Evolutionary conservation across 1,140 invertebrate species (phyloP).

Genomic region (Carposina sasakii): DNA sequence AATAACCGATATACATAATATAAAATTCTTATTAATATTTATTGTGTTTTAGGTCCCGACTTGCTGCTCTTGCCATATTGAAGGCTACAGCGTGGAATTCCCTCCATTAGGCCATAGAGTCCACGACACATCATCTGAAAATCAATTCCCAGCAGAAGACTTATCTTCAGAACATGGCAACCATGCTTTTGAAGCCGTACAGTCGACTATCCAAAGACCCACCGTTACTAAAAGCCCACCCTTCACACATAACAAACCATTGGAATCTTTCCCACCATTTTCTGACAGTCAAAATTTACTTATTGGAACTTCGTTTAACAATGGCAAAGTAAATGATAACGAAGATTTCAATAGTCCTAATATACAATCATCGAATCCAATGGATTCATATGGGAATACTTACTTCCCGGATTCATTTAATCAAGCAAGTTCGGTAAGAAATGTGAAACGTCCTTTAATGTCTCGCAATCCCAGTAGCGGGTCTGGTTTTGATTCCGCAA

Average conservation of each 20-base stretch:
- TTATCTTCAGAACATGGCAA: constrained; percentile 57
- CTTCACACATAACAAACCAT: constrained; percentile 43
- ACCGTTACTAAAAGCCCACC: constrained; percentile 36
- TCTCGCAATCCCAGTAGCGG: constrained; percentile 33
- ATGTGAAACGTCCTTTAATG: constrained; percentile 50
- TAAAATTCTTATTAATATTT: constrained; percentile 1
- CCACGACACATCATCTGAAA: constrained; percentile 61
- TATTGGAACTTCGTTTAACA: constrained; percentile 39
- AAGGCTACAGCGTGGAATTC: constrained; percentile 80
- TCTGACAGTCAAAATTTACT: constrained; percentile 54
- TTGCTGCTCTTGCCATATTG: constrained; percentile 88
- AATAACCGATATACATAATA: background rate
- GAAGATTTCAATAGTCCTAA: constrained; percentile 37
- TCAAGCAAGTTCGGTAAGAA: constrained; percentile 55
- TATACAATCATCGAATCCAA: constrained; percentile 32
- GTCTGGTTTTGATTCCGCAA: constrained; percentile 35
- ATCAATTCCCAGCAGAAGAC: constrained; percentile 68
- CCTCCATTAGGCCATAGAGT: constrained; percentile 69
- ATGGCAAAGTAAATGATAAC: constrained; percentile 39
- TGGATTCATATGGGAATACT: constrained; percentile 59
- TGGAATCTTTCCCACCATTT: constrained; percentile 48
- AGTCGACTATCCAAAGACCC: constrained; percentile 52
- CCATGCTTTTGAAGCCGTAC: constrained; percentile 59
- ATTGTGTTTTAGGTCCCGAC: constrained; percentile 78
- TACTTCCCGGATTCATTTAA: constrained; percentile 60